phyloP scores from a whole-genome alignment of 2,797 vertebrate species.

The Acanthopagrus latus region DNA sequence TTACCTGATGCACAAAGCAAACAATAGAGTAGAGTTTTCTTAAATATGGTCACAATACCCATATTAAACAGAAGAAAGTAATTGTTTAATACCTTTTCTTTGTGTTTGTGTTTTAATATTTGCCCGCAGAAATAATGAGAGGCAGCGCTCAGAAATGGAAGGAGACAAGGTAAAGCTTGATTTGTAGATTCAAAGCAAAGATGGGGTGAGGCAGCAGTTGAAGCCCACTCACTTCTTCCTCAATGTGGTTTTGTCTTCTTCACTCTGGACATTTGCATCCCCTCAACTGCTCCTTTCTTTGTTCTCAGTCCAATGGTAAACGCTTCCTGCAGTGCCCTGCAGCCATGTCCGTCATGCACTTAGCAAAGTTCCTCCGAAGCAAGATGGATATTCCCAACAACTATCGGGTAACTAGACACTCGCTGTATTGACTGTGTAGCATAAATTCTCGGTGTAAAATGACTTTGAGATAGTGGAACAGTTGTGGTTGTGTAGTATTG shows the following conservation, averaged over 20 bases:
- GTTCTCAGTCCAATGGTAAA: constrained; percentile 92
- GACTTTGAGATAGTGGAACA: background rate
- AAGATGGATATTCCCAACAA: constrained; percentile 99
- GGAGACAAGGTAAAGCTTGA: constrained; percentile 78
- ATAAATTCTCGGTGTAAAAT: background rate
- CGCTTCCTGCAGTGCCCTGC: constrained; percentile 98
- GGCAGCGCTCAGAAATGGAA: constrained; percentile 75
- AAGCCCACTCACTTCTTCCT: background rate
- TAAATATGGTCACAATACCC: background rate
- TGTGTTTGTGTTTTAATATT: background rate
- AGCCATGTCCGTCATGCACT: constrained; percentile 99
- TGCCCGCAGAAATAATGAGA: constrained; percentile 73
- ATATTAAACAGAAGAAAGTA: background rate
- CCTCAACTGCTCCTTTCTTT: constrained; percentile 23
- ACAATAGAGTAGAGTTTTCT: background rate
- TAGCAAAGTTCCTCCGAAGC: constrained; percentile 98
- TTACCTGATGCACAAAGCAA: background rate
- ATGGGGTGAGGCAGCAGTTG: background rate
- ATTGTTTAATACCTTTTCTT: background rate
- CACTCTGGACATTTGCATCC: constrained; percentile 17
- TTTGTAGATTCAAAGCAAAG: background rate
- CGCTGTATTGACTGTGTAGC: background rate
- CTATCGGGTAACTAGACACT: constrained; percentile 89
- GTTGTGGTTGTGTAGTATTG: background rate
- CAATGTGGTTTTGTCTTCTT: constrained; percentile 24